Evolutionary conservation across 2,888 invertebrate species (phyloP), one percentile per base, ranked within the genome.

Genomic region (Rhagonycha fulva): DNA sequence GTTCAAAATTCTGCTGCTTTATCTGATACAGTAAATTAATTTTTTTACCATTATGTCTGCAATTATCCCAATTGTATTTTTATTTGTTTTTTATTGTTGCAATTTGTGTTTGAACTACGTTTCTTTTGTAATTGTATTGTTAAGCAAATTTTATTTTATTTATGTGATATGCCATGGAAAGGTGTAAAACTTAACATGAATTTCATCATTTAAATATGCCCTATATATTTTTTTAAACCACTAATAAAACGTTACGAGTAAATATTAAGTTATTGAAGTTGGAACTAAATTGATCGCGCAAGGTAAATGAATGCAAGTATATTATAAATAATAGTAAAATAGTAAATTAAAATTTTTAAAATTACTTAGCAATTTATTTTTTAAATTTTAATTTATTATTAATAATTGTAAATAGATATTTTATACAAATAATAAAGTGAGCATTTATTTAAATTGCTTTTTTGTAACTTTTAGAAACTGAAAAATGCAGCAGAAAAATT

Each of bases 21-120:
- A 62, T 14, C 71, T 9, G 74, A 78, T 32, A 73, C 77, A 63
- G 72, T 75, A 47, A 76, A 80, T 68, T 80, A 76, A 80, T 74
- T 72, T 68, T 73, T 80, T 67, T 73, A 62, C 71, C 71, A n/a
- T 47, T 47, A 47, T 70, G 14, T 71, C 62, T 77, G 75, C 76
- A 75, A 72, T 74, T 70, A 67, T 75, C 60, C 14, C 61, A 71
- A 71, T 71, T 74, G 14, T 30, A n/a, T 32, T 69, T 70, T 14
- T 62, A 19, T 32, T 72, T 30, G 47, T 26, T 47, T 28, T 68
- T 62, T 19, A 67, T 23, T 70, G 60, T 61, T 60, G 62, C 68
- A 24, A 47, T 47, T 47, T 47, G 32, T 47, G 47, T n/a, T 47
- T 47, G 47, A 47, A 47, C 47, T 7, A 47, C 2, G n/a, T 47